Conservation (phyloP, 2,888 invertebrate genomes). For the Apodemia mormo region DNA sequence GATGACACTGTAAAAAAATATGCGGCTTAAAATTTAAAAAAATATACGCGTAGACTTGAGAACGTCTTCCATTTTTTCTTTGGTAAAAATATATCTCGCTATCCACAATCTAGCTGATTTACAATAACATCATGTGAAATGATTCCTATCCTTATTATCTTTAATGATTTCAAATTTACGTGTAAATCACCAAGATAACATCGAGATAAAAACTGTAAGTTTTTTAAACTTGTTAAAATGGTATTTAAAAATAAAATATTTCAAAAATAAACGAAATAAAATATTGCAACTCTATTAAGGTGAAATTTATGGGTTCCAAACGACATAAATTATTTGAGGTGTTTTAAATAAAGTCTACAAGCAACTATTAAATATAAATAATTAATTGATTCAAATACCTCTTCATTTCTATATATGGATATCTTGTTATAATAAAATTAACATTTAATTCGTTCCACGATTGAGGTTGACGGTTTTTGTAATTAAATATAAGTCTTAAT, state of each 20-base stretch:
- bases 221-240: not conserved
- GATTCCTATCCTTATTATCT: not conserved
- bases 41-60: no score
- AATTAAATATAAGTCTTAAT: no score
- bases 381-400: conserved; percentile 1
- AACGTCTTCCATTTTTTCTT: no score
- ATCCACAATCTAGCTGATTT: no score
- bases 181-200: not conserved
- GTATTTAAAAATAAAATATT: not conserved
- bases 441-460: not conserved
- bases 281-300: not conserved
- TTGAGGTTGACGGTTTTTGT: not conserved
- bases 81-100: no score
- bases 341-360: conserved; percentile 1
- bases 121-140: no score
- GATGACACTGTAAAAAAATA: no score
- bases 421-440: not conserved
- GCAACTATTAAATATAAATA: not conserved
- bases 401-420: not conserved
- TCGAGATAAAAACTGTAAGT: not conserved
- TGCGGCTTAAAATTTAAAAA: no score
- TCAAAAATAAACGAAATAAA: not conserved
- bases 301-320: not conserved
- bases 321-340: conserved; percentile 1
- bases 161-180: not conserved